Evolutionary conservation across 2,888 invertebrate species (phyloP).

Genomic region (Sisyra terminalis): DNA sequence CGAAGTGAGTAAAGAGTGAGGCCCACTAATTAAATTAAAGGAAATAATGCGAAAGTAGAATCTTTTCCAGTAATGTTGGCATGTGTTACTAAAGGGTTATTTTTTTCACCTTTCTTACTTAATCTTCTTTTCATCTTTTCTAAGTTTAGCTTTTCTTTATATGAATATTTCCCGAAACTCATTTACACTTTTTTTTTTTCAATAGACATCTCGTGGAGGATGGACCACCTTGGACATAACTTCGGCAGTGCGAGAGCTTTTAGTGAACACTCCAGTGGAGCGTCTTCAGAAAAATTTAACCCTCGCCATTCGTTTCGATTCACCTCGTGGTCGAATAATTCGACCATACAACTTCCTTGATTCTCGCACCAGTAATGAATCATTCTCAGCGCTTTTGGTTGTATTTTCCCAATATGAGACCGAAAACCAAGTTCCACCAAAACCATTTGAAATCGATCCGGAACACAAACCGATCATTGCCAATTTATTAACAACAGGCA

Average conservation of each 20-base stretch:
- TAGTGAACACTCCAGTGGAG: constrained; percentile 12
- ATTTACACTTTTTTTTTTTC: no score
- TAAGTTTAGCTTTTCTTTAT: no score
- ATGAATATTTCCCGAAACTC: no score
- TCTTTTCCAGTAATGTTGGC: no score
- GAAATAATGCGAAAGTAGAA: no score
- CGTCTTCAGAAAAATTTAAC: constrained; percentile 9
- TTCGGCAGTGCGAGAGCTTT: constrained; percentile 14
- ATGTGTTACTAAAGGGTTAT: no score
- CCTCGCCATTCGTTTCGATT: constrained; percentile 15
- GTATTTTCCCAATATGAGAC: constrained; percentile 12
- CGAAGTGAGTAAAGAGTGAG: no score
- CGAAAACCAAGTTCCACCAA: constrained; percentile 6
- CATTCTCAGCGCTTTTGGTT: constrained; percentile 14
- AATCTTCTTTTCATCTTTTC: no score
- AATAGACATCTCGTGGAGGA: constrained; percentile 14
- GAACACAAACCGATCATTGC: constrained; percentile 11
- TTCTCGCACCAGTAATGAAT: constrained; percentile 10
- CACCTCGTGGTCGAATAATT: constrained; percentile 14
- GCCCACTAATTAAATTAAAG: no score
- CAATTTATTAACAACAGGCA: constrained; percentile 11
- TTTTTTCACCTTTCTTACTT: no score
- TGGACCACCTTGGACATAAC: constrained; percentile 15
- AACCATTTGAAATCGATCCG: constrained; percentile 9
- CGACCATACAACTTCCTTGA: constrained; percentile 14